phyloP scores from a whole-genome alignment of 2,113 vertebrate species.

The Hemichromis elongatus region DNA sequence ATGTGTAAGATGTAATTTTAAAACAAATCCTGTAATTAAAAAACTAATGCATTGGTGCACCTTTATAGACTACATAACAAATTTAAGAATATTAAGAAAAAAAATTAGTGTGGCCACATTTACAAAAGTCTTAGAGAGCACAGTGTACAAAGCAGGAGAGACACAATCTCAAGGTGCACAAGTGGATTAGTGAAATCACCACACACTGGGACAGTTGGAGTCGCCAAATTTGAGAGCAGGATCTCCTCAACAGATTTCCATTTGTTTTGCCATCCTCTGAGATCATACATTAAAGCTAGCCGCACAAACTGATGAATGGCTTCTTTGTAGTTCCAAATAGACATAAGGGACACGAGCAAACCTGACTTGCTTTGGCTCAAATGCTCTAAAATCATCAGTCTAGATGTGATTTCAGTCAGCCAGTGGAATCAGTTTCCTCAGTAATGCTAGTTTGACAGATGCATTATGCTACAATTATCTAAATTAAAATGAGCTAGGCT shows the following conservation, averaged over 20 bases:
- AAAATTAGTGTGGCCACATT: not conserved
- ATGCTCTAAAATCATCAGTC: not conserved
- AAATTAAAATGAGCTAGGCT: not conserved
- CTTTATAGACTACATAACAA: not conserved
- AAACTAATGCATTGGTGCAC: not conserved
- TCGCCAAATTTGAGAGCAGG: not conserved
- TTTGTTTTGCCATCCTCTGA: not conserved
- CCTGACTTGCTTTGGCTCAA: not conserved
- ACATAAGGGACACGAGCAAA: not conserved
- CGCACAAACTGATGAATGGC: not conserved
- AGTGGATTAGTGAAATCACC: not conserved
- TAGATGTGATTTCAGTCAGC: not conserved
- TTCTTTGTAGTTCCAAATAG: not conserved
- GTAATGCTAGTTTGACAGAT: not conserved
- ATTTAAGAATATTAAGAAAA: not conserved
- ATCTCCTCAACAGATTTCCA: not conserved
- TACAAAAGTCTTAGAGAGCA: not conserved
- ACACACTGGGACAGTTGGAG: not conserved
- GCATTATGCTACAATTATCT: not conserved
- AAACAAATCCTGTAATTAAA: not conserved
- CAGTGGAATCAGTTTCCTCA: not conserved
- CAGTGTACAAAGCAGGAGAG: not conserved
- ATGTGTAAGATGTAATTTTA: not conserved
- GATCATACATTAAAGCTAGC: not conserved
- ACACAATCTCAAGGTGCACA: not conserved